Evolutionary conservation across 2,888 invertebrate genomes (phyloP).

Genomic region (Lydus trimaculatus): DNA sequence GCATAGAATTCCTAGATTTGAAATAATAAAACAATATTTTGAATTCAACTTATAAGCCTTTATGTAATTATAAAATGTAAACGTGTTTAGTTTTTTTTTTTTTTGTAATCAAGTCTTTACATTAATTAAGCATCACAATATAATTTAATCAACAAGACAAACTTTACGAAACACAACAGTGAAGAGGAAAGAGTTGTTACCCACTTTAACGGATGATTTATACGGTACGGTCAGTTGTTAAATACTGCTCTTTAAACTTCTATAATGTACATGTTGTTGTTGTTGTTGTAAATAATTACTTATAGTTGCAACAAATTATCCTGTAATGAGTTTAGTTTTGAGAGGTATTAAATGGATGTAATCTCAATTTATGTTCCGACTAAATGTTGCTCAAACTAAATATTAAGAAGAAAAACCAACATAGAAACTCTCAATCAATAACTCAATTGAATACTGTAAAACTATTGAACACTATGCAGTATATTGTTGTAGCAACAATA

Average conservation of each 20-base stretch:
- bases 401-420: no score
- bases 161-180: constrained; percentile 44
- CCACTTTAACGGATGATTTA: constrained; percentile 53
- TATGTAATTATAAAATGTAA: constrained; percentile 26
- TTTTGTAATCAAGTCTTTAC: constrained; percentile 39
- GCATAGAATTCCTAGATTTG: no score
- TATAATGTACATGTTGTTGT: constrained; percentile 43
- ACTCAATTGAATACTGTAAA: no score
- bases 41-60: not conserved
- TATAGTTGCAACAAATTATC: constrained; percentile 48
- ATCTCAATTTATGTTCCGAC: constrained; percentile 21
- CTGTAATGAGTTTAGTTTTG: constrained; percentile 45
- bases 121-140: constrained; percentile 52
- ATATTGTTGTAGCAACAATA: no score
- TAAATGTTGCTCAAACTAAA: not conserved
- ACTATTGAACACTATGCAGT: no score
- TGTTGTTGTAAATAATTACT: constrained; percentile 47
- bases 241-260: constrained; percentile 49
- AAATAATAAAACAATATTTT: no score
- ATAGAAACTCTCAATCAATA: no score
- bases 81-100: no score
- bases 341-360: constrained; percentile 29
- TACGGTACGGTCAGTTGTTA: constrained; percentile 50
- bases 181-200: constrained; percentile 33
- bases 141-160: constrained; percentile 54